Conservation (phyloP, 2,888 invertebrate species). For the Aelia acuminata region DNA sequence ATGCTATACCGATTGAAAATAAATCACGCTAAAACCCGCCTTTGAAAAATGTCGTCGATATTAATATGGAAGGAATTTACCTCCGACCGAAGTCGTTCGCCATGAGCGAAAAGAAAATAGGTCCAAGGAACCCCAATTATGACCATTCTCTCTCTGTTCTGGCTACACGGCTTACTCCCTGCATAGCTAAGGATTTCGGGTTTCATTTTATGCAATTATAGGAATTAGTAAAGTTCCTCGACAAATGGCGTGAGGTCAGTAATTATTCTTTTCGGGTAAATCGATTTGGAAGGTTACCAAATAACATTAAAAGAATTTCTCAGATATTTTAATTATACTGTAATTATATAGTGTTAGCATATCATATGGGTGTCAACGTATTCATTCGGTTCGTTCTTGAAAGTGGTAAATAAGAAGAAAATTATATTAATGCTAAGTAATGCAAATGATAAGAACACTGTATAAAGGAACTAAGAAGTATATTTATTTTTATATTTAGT, state of each 20-base stretch:
- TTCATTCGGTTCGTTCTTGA: too few species aligned
- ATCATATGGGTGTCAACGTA: too few species aligned
- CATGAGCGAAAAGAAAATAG: constrained; percentile 25
- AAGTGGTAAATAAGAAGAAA: too few species aligned
- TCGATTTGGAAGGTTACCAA: neutral
- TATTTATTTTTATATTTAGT: too few species aligned
- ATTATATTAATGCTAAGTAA: too few species aligned
- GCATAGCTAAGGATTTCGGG: neutral
- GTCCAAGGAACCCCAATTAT: neutral
- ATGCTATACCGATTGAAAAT: neutral
- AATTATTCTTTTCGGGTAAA: neutral
- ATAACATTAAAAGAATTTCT: neutral
- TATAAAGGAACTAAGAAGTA: too few species aligned
- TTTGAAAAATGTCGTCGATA: neutral
- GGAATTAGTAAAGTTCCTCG: neutral
- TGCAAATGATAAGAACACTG: too few species aligned
- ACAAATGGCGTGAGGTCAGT: neutral
- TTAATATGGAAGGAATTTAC: neutral
- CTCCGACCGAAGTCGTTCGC: neutral
- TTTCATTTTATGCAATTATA: constrained; percentile 9
- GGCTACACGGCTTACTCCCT: neutral
- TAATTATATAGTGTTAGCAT: too few species aligned
- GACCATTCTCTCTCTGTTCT: neutral
- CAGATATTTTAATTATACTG: neutral
- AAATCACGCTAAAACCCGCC: neutral